Conservation (phyloP, 2,797 vertebrate genomes). For the Scolopax bukidnonensis region DNA sequence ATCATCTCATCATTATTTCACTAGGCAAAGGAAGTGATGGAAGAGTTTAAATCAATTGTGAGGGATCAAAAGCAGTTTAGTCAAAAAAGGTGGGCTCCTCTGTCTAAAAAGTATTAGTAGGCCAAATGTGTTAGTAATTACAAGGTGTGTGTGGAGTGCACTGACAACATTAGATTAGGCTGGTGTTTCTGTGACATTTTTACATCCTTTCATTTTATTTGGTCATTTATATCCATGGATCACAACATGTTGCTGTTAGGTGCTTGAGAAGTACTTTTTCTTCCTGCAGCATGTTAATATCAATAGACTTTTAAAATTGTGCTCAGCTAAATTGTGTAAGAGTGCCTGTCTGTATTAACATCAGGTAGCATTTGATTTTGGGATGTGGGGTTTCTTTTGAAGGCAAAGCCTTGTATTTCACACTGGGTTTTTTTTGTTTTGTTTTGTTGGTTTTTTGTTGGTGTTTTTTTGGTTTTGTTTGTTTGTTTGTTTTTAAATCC, state of each 20-base stretch:
- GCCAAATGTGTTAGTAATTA: constrained; percentile 74
- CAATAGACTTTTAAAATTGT: constrained; percentile 30
- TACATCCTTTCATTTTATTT: constrained; percentile 73
- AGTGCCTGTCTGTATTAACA: not conserved
- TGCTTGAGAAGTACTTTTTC: constrained; percentile 15
- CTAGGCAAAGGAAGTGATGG: constrained; percentile 46
- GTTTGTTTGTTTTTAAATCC: not conserved
- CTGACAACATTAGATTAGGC: constrained; percentile 64
- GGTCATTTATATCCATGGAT: constrained; percentile 59
- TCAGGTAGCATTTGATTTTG: not conserved
- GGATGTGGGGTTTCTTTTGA: not conserved
- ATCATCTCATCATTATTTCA: constrained; percentile 32
- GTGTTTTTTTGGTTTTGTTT: too few species aligned
- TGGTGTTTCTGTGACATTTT: constrained; percentile 70
- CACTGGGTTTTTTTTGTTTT: too few species aligned
- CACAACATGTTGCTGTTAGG: constrained; percentile 33
- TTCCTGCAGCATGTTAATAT: constrained; percentile 20
- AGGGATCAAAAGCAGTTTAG: constrained; percentile 64
- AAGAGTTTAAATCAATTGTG: constrained; percentile 61
- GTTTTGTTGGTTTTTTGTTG: too few species aligned
- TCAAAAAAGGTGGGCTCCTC: constrained; percentile 4
- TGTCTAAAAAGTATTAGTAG: not conserved
- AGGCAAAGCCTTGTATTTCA: not conserved
- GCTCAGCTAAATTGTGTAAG: not conserved
- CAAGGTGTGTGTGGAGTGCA: constrained; percentile 67